Evolutionary conservation across 1,140 invertebrate species (phyloP).

Genomic region (Rhagoletis pomonella): DNA sequence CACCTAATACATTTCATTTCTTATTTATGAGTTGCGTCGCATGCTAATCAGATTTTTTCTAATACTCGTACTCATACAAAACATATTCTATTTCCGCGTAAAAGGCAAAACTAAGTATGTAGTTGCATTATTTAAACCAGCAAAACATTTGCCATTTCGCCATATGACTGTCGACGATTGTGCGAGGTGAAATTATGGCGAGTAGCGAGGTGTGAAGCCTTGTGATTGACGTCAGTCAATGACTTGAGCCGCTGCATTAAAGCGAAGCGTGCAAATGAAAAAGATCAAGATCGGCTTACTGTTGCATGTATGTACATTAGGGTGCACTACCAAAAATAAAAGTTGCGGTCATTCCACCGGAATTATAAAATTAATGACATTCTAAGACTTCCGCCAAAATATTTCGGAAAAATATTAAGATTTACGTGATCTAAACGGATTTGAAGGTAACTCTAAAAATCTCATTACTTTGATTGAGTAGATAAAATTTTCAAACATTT

Average conservation of each 20-base stretch:
- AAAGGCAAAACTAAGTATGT: neutral
- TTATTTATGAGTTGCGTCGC: neutral
- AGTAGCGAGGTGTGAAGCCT: neutral
- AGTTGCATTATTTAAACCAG: neutral
- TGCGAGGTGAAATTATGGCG: neutral
- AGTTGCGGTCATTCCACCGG: too few species aligned
- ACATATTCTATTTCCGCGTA: neutral
- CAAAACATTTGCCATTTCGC: neutral
- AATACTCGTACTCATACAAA: neutral
- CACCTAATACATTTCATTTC: neutral
- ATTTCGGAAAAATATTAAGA: too few species aligned
- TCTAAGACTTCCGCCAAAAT: too few species aligned
- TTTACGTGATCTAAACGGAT: too few species aligned
- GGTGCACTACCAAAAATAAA: too few species aligned
- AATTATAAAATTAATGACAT: too few species aligned
- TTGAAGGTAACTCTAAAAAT: too few species aligned
- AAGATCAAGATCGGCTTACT: neutral
- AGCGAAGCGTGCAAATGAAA: neutral
- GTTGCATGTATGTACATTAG: neutral
- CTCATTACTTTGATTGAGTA: too few species aligned
- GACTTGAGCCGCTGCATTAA: neutral
- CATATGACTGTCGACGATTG: neutral
- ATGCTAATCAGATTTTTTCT: neutral
- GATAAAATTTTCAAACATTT: neutral
- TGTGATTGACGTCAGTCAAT: constrained; percentile 28